phyloP scores from a whole-genome alignment of 2,888 invertebrate genomes.

The Thecophora atra region DNA sequence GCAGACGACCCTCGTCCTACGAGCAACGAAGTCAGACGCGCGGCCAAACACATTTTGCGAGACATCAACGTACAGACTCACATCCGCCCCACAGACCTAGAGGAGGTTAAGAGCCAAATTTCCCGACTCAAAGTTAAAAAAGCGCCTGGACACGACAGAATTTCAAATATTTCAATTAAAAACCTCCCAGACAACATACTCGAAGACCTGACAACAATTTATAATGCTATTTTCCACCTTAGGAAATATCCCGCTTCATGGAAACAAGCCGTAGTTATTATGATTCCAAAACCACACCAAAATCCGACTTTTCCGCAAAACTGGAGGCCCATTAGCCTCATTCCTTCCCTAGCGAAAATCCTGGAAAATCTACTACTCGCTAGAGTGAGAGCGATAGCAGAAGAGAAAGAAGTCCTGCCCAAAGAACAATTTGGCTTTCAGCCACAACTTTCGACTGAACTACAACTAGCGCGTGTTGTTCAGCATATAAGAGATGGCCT shows the following conservation, averaged over 20 bases:
- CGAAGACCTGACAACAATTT: neutral
- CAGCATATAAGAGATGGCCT: no score
- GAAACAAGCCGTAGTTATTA: neutral
- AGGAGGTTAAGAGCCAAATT: no score
- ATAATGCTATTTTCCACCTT: neutral
- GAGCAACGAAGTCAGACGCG: no score
- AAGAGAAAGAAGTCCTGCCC: neutral
- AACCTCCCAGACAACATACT: neutral
- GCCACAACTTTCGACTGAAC: neutral
- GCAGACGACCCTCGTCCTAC: no score
- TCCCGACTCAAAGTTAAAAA: neutral
- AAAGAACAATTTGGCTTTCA: neutral
- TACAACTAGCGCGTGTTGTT: neutral
- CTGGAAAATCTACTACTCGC: neutral
- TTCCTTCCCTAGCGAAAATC: neutral
- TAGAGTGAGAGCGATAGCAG: neutral
- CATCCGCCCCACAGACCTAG: no score
- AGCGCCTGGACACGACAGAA: conserved; percentile 2
- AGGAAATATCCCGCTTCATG: neutral
- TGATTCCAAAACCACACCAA: neutral
- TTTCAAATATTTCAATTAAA: neutral
- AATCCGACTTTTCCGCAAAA: neutral
- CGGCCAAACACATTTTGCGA: no score
- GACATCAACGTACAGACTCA: no score
- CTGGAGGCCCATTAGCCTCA: neutral